A percentile compares a stretch with the other conserved stretches of the same genome.
These are phyloP conservation scores for Delichon dasypus DNA, from an alignment of 2,797 vertebrate species.

Conservation along the genomic window DNA sequence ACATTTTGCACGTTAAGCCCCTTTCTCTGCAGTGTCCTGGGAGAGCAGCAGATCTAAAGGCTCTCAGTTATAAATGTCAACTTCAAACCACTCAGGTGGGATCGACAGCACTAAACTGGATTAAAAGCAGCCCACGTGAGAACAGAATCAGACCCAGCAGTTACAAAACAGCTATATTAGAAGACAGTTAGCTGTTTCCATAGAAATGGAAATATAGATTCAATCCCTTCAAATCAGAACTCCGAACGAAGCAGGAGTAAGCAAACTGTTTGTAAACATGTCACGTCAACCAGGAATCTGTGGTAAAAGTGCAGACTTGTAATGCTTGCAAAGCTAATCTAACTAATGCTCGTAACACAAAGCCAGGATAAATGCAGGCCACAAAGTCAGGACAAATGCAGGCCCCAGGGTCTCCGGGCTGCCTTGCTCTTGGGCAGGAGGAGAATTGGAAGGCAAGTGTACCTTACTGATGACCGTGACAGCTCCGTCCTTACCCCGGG, in stretches of 20 bases:
- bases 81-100: constrained; percentile 15
- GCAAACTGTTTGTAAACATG: not conserved
- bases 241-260: not conserved
- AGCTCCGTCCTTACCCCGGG: not conserved
- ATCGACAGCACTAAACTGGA: not conserved
- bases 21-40: not conserved
- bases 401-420: accelerated
- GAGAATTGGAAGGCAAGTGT: not conserved
- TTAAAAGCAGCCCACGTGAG: constrained; percentile 40
- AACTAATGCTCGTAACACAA: not conserved
- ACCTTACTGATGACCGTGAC: accelerated
- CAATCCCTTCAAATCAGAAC: not conserved
- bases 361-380: not conserved
- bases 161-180: constrained; percentile 44
- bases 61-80: not conserved
- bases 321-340: not conserved
- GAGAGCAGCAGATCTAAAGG: not conserved
- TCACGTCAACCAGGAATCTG: not conserved
- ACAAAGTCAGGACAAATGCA: not conserved
- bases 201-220: constrained; percentile 58
- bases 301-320: not conserved
- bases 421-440: not conserved
- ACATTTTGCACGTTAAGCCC: not conserved
- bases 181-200: constrained; percentile 52
- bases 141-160: constrained; percentile 14